Evolutionary conservation across 1,140 invertebrate species (phyloP), one percentile per base, ranked within the genome.

Genomic region (Arctopsyche grandis): DNA sequence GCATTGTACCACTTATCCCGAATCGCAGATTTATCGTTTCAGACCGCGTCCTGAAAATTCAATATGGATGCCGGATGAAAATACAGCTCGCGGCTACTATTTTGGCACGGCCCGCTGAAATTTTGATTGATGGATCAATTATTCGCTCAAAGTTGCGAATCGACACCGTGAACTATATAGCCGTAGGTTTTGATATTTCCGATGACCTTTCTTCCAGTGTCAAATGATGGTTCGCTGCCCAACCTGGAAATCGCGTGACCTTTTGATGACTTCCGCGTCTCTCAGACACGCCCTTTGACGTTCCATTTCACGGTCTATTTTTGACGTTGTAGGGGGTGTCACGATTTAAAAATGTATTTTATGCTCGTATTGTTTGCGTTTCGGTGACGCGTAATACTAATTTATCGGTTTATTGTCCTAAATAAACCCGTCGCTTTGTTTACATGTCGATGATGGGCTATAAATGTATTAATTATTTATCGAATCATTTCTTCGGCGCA

Each of bases 211-310:
- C 16, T 58, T 21, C 7, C 10, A n/a, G 63, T 66, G 52, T 21
- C 48, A 26, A 26, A 52, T 56, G 46, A 46, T 38, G 66, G 14
- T 44, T 46, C 29, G 69, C 10, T 12, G 26, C 74, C 74, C 74
- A 63, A 19, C 74, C 74, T 44, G 56, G 38, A 76, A 56, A 76
- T 76, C 29, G 56, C 74, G 74, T 76, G 74, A 56, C 74, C 74
- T 76, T 76, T 76, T n/a, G 44, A 29, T n/a, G 24, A 29, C 24
- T 74, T 74, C 48, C 71, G 69, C 69, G 46, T 73, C 66, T 22
- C 12, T 46, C 12, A 75, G 29, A 22, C 52, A 75, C 73, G 48
- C 48, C 48, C 48, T 75, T 75, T 75, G 44, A 9, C 26, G n/a
- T 5, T 70, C 69, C 26, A 66, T 66, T 66, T 66, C 5, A 22